Evolutionary conservation across 2,113 vertebrate genomes (phyloP).

Genomic region (Donacobius atricapilla): DNA sequence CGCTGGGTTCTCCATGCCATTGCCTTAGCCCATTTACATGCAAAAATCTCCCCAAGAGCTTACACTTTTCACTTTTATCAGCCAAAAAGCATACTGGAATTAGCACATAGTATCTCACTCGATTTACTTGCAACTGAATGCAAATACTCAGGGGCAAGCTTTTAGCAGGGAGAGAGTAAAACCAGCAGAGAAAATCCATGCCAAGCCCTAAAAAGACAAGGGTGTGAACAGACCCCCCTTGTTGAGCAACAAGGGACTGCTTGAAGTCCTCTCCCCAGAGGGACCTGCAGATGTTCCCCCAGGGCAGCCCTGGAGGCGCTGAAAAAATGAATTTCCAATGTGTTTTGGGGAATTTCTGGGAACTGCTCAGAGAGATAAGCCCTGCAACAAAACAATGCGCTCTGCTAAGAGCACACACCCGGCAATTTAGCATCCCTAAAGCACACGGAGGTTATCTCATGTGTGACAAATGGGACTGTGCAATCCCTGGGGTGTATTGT

Average conservation of each 20-base stretch:
- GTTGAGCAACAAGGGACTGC: background rate
- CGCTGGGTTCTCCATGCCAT: background rate
- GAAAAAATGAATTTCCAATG: background rate
- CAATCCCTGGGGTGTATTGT: accelerated
- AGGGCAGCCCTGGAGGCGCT: background rate
- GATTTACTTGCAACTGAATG: constrained; percentile 6
- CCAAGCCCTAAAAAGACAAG: background rate
- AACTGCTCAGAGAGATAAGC: background rate
- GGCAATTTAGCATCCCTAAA: accelerated
- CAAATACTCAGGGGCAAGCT: constrained; percentile 3
- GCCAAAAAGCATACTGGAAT: constrained; percentile 5
- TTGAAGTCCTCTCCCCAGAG: background rate
- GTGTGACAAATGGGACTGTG: background rate
- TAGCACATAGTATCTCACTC: constrained; percentile 17
- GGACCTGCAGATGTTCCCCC: background rate
- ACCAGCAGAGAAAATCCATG: background rate
- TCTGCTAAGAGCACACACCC: background rate
- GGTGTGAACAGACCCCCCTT: background rate
- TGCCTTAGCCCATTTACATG: background rate
- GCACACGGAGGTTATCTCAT: background rate
- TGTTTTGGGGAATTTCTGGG: background rate
- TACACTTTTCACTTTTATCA: constrained; percentile 48
- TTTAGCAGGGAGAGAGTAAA: background rate
- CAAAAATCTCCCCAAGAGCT: constrained; percentile 1
- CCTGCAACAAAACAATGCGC: background rate